Evolutionary conservation across 2,888 invertebrate genomes (phyloP).

Genomic region (Papilio gigon): DNA sequence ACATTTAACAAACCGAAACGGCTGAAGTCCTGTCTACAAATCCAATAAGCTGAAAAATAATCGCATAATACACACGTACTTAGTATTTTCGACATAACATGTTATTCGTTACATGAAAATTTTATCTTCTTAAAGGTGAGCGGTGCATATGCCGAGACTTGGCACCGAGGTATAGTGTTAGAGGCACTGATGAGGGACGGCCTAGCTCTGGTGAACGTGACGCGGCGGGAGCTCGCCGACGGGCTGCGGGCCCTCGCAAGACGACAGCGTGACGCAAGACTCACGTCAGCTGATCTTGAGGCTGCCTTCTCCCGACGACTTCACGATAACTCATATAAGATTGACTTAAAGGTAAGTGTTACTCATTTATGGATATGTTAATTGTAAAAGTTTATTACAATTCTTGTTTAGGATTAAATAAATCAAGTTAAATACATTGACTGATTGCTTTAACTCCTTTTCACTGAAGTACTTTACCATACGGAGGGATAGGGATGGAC

Average conservation of each 20-base stretch:
- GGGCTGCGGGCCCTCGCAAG: conserved; percentile 72
- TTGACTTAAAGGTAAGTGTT: conserved; percentile 66
- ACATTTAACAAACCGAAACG: too few species aligned
- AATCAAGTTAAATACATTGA: too few species aligned
- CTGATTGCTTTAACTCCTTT: too few species aligned
- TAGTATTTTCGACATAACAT: neutral
- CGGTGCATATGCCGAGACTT: conserved; percentile 85
- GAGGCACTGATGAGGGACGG: conserved; percentile 79
- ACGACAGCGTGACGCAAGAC: conserved; percentile 68
- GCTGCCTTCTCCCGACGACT: conserved; percentile 64
- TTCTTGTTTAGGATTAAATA: too few species aligned
- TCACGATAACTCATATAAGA: conserved; percentile 69
- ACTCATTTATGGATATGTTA: conserved; percentile 28
- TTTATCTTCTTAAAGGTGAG: conserved; percentile 72
- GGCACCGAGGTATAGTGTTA: conserved; percentile 79
- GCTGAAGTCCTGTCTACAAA: neutral
- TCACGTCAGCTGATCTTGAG: conserved; percentile 68
- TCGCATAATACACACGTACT: too few species aligned
- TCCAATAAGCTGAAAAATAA: neutral
- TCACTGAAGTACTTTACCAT: too few species aligned
- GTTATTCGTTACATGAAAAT: neutral
- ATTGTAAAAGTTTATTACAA: too few species aligned
- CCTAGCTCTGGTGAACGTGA: conserved; percentile 77
- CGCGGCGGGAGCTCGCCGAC: conserved; percentile 80
- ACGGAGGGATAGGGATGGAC: too few species aligned